phyloP scores from a whole-genome alignment of 2,797 vertebrate species.

The Parambassis ranga region DNA sequence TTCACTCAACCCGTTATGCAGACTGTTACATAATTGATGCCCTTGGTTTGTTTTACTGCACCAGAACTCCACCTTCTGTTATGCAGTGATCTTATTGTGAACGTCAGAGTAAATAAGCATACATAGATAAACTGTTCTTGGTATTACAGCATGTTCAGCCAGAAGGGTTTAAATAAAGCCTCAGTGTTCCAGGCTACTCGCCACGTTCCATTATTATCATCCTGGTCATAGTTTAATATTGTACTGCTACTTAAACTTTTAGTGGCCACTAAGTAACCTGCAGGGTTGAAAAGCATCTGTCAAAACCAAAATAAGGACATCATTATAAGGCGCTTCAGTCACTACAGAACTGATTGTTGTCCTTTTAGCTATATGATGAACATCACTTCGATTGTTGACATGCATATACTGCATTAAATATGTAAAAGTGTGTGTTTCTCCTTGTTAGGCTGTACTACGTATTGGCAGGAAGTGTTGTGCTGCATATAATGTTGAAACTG shows the following conservation, averaged over 20 bases:
- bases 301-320: slow-evolving; percentile 31
- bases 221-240: slow-evolving; percentile 34
- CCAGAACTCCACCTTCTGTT: slow-evolving; percentile 11
- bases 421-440: too few relatives aligned
- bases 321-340: slow-evolving; percentile 39
- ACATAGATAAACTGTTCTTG: background rate
- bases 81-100: slow-evolving; percentile 19
- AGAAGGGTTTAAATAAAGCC: slow-evolving; percentile 30
- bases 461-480: too few relatives aligned
- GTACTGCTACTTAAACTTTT: slow-evolving; percentile 14
- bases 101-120: slow-evolving; percentile 4
- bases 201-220: slow-evolving; percentile 40
- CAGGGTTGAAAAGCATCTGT: slow-evolving; percentile 22
- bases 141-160: background rate
- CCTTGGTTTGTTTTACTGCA: slow-evolving; percentile 42
- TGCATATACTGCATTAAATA: too few relatives aligned
- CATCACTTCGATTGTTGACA: too few relatives aligned
- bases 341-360: slow-evolving; percentile 34
- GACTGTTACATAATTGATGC: slow-evolving; percentile 37
- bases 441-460: too few relatives aligned
- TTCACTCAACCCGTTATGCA: slow-evolving; percentile 44
- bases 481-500: too few relatives aligned
- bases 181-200: slow-evolving; percentile 38
- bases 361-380: slow-evolving; percentile 47
- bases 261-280: slow-evolving; percentile 12